A percentile compares a stretch with the other conserved stretches of the same genome.
These are phyloP conservation scores for Nomada ferruginata DNA, from an alignment of 2,888 invertebrate species.

Conservation along the genomic window DNA sequence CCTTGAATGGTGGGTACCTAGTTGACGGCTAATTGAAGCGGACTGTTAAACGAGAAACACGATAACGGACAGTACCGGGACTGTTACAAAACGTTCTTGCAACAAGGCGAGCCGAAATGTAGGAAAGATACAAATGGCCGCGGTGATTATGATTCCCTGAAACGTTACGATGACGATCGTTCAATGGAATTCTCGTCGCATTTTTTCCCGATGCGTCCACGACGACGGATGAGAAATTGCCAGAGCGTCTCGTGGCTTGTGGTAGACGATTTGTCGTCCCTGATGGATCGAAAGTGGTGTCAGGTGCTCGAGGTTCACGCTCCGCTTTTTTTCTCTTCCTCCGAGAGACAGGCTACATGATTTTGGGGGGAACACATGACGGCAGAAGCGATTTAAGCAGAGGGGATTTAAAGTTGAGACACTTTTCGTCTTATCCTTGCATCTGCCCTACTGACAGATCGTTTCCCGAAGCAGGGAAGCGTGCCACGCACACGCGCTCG, in stretches of 20 bases:
- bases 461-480: conserved; percentile 69
- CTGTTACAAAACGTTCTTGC: conserved; percentile 70
- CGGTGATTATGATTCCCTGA: conserved; percentile 51
- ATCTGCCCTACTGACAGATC: conserved; percentile 74
- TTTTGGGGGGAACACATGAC: not conserved
- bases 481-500: conserved; percentile 63
- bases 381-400: conserved; percentile 24
- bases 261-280: conserved; percentile 8
- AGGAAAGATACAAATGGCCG: conserved; percentile 55
- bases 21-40: conserved; percentile 73
- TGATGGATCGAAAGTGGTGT: conserved; percentile 10
- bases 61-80: conserved; percentile 64
- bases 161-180: conserved; percentile 17
- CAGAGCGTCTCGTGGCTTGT: not conserved
- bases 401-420: conserved; percentile 31
- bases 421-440: conserved; percentile 67
- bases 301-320: conserved; percentile 40
- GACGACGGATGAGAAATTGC: conserved; percentile 16
- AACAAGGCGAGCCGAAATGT: conserved; percentile 51
- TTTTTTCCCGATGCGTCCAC: not conserved
- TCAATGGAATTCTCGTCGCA: conserved; percentile 29
- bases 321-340: conserved; percentile 2
- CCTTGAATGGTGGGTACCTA: conserved; percentile 68
- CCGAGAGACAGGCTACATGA: not conserved
- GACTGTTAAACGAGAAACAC: conserved; percentile 72